These are phyloP conservation scores for Siphonodentalium dalli DNA, from an alignment of 2,888 invertebrate genomes.

Conservation along the genomic window DNA sequence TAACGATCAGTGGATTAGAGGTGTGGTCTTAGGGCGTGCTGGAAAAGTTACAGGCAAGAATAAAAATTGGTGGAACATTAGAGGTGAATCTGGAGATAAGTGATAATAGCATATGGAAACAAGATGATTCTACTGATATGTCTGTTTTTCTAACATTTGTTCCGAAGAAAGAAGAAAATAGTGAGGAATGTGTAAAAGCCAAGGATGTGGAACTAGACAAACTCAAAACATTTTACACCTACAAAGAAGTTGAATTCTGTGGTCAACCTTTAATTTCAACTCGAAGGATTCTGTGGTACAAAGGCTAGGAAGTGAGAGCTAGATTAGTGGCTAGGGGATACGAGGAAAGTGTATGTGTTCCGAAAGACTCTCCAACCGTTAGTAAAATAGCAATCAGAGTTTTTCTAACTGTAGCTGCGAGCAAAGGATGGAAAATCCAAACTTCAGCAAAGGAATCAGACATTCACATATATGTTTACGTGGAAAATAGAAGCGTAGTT, in stretches of 20 bases:
- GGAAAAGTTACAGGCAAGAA: no score
- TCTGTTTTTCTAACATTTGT: no score
- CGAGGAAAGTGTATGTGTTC: conserved; percentile 14
- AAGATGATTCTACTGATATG: no score
- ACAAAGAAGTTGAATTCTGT: conserved; percentile 8
- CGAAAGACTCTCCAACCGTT: conserved; percentile 21
- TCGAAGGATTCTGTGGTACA: conserved; percentile 24
- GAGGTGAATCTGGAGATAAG: no score
- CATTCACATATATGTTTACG: no score
- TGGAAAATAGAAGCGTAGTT: no score
- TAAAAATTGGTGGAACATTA: no score
- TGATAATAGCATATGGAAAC: no score
- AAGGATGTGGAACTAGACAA: conserved; percentile 9
- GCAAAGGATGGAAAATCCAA: conserved; percentile 26
- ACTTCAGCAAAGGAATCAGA: no score
- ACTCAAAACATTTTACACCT: conserved; percentile 7
- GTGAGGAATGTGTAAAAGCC: neutral
- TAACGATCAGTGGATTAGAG: no score
- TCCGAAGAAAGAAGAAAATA: no score
- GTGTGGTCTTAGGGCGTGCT: no score
- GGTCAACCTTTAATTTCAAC: conserved; percentile 20
- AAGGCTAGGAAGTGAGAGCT: conserved; percentile 20
- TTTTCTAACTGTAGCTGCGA: conserved; percentile 22
- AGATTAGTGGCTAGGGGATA: conserved; percentile 30
- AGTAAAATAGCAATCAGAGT: conserved; percentile 23